Percentiles rank a stretch among this genome's conserved stretches.
Evolutionary conservation across 2,113 vertebrate species (phyloP).

Genomic region (Ctenomys sociabilis): DNA sequence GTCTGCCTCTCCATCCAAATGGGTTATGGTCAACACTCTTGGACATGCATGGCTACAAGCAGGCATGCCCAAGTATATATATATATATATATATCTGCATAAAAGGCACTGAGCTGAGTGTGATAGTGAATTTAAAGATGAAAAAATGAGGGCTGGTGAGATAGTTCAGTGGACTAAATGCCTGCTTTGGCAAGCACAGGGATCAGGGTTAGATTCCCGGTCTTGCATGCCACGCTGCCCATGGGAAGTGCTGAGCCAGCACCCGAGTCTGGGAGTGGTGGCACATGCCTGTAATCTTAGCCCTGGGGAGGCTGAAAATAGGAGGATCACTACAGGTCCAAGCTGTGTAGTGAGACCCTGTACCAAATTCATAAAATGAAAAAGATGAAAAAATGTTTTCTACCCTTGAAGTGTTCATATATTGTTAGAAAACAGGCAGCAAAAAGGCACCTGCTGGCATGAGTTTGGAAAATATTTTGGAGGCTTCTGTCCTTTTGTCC

Average conservation of each 20-base stretch:
- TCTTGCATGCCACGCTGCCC: no score
- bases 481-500: neutral
- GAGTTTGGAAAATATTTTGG: constrained; percentile 8
- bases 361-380: no score
- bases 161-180: no score
- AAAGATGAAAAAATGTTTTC: neutral
- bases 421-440: neutral
- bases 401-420: neutral
- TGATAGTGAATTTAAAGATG: neutral
- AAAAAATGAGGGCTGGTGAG: neutral
- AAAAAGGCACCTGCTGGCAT: neutral
- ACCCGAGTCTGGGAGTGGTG: no score
- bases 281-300: no score
- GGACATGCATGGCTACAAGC: neutral
- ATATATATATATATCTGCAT: neutral
- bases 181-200: no score
- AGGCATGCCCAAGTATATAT: neutral
- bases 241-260: no score
- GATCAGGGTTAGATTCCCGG: no score
- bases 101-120: neutral
- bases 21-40: neutral
- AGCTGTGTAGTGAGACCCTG: no score
- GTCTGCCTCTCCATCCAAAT: neutral
- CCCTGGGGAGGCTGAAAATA: no score
- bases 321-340: no score